A percentile compares a stretch with the other conserved stretches of the same genome.
Evolutionary conservation across 2,113 vertebrate species (phyloP).

Genomic region (Actenoides lindsayi): DNA sequence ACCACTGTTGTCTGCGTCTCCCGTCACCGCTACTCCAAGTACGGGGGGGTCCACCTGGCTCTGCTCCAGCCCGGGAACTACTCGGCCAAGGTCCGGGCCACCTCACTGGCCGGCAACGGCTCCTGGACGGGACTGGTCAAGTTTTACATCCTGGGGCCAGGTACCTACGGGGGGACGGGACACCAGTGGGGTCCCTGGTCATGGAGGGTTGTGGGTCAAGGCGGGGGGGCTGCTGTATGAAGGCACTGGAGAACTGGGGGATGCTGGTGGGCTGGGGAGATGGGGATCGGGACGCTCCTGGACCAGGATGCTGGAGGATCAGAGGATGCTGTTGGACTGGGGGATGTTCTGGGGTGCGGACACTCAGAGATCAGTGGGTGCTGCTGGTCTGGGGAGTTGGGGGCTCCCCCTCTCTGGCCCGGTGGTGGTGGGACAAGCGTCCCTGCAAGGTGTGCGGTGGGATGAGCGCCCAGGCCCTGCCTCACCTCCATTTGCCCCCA

Average conservation of each 20-base stretch:
- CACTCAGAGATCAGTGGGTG: background rate
- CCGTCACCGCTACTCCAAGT: constrained; percentile 77
- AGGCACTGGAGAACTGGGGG: background rate
- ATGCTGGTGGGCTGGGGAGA: background rate
- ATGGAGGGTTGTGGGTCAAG: fast-evolving
- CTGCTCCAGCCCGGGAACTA: constrained; percentile 80
- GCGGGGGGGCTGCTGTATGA: background rate
- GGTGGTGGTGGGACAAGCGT: background rate
- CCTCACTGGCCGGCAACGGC: constrained; percentile 80
- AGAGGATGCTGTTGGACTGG: background rate
- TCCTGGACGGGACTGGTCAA: constrained; percentile 77
- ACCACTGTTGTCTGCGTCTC: constrained; percentile 79
- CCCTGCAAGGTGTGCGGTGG: background rate
- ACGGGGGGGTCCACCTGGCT: constrained; percentile 72
- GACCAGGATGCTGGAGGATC: too few relatives aligned
- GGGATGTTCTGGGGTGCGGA: background rate
- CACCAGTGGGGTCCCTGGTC: fast-evolving
- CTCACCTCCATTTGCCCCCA: fast-evolving
- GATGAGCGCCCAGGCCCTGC: fast-evolving
- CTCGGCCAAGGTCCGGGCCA: constrained; percentile 79
- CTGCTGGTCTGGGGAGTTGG: background rate
- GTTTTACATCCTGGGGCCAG: constrained; percentile 78
- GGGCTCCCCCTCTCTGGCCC: background rate
- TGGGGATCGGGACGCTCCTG: background rate
- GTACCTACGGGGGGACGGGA: background rate